These are phyloP conservation scores for Rhynchomys soricoides DNA, from an alignment of 2,113 vertebrate species.

Conservation along the genomic window DNA sequence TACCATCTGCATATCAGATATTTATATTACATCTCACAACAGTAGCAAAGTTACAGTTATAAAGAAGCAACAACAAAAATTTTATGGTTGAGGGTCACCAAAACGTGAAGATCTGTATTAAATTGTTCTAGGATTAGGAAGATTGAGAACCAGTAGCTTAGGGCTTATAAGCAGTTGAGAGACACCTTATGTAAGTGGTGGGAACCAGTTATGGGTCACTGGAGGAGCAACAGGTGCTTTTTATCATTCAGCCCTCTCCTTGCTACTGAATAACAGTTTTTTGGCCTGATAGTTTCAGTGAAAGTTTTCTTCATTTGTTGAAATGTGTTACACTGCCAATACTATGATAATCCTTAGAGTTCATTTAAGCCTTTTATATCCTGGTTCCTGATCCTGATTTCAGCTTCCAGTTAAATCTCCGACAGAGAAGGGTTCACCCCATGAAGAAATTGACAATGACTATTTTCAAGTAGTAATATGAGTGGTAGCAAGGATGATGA, in stretches of 20 bases:
- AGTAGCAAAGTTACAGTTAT: background rate
- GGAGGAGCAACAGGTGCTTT: background rate
- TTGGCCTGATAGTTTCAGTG: background rate
- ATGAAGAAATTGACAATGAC: background rate
- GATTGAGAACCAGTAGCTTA: background rate
- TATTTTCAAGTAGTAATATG: background rate
- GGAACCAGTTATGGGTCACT: background rate
- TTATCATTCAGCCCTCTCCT: background rate
- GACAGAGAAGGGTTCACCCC: background rate
- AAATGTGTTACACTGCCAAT: background rate
- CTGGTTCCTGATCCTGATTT: background rate
- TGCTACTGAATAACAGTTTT: background rate
- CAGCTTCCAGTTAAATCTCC: background rate
- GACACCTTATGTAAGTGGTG: background rate
- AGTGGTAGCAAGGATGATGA: background rate
- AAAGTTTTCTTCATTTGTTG: background rate
- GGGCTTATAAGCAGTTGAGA: background rate
- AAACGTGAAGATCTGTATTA: background rate
- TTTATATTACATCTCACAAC: background rate
- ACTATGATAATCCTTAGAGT: background rate
- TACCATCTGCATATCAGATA: background rate
- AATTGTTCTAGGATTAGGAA: background rate
- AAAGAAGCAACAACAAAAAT: background rate
- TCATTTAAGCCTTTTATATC: background rate
- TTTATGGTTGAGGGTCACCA: background rate